These are phyloP conservation scores for Mustelus asterias DNA, from an alignment of 2,113 vertebrate species.

Conservation along the genomic window DNA sequence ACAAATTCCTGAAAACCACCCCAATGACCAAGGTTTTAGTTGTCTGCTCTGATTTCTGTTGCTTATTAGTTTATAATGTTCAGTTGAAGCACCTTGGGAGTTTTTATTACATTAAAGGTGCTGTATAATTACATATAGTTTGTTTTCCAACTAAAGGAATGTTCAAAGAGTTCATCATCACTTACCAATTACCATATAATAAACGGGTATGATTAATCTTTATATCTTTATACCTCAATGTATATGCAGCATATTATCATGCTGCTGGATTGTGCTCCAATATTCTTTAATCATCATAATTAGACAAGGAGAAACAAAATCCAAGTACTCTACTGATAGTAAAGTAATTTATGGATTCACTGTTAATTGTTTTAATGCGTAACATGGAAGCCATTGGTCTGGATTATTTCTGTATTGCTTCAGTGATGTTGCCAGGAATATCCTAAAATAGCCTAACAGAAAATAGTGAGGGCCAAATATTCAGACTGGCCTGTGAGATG, in stretches of 20 bases:
- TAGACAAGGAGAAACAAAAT: neutral
- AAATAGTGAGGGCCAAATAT: neutral
- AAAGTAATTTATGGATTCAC: neutral
- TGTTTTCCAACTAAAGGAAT: neutral
- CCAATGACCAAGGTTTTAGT: no score
- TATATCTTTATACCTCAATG: neutral
- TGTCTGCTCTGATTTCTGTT: no score
- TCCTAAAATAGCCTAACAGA: neutral
- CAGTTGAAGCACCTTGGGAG: no score
- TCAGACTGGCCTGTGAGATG: neutral
- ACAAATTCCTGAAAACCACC: no score
- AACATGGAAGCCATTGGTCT: neutral
- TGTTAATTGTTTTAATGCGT: neutral
- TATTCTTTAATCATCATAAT: no score
- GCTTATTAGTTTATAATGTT: no score
- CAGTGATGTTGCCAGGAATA: neutral
- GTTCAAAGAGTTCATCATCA: neutral
- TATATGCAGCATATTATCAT: neutral
- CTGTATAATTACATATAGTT: no score
- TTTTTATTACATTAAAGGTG: no score
- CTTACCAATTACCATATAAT: neutral
- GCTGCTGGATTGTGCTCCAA: neutral
- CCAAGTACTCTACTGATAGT: no score
- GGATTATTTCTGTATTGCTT: neutral
- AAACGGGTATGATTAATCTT: neutral